Percentiles rank a stretch among this genome's conserved stretches.
These are phyloP conservation scores for Caenorhabditis drosophilae DNA, from an alignment of 2,888 invertebrate genomes.

Conservation along the genomic window DNA sequence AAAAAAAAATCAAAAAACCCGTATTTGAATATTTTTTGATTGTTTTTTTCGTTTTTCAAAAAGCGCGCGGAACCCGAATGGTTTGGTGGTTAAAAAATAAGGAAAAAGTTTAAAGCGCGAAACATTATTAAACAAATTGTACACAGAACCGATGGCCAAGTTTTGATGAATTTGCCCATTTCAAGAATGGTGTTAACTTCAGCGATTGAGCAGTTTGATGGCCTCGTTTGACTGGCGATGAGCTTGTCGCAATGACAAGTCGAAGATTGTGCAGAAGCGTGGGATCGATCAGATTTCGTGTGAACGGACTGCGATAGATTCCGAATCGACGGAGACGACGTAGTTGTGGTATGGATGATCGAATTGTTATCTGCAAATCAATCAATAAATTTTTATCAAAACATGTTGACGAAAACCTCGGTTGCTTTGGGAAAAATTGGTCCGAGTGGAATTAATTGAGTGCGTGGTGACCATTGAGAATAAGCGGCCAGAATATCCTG, in stretches of 20 bases:
- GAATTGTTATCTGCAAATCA: conserved; percentile 37
- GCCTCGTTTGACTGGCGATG: conserved; percentile 9
- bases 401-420: conserved; percentile 17
- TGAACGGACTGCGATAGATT: conserved; percentile 38
- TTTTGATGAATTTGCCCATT: conserved; percentile 27
- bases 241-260: conserved; percentile 29
- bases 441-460: conserved; percentile 42
- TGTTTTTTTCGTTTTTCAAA: too few species aligned
- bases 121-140: conserved; percentile 30
- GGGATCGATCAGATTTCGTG: conserved; percentile 27
- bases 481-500: conserved; percentile 29
- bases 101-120: not conserved
- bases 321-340: conserved; percentile 43
- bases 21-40: too few species aligned
- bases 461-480: conserved; percentile 42
- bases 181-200: conserved; percentile 28
- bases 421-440: conserved; percentile 43
- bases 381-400: not conserved
- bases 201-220: conserved; percentile 31
- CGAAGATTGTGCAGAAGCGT: conserved; percentile 33
- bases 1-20: too few species aligned
- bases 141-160: conserved; percentile 34
- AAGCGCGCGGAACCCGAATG: too few species aligned
- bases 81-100: too few species aligned
- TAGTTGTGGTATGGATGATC: conserved; percentile 40